These are phyloP conservation scores for Chymomyza costata DNA, from an alignment of 1,140 invertebrate genomes.

Conservation along the genomic window DNA sequence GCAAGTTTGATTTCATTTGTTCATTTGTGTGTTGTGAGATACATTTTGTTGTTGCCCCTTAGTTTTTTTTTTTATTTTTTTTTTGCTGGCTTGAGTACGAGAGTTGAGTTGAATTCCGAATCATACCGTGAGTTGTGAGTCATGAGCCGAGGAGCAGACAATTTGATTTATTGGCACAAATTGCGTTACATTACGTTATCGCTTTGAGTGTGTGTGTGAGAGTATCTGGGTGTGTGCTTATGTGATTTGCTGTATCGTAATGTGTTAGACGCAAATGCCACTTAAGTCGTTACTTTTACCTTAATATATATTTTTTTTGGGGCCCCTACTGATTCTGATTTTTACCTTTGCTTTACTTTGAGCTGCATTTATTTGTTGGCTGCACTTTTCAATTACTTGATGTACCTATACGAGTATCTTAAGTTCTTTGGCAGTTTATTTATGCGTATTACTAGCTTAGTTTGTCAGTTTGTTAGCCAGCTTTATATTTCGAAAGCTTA, in stretches of 20 bases:
- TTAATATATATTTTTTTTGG: constrained; percentile 29
- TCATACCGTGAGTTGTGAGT: background rate
- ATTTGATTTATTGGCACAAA: constrained; percentile 71
- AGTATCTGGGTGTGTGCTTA: constrained; percentile 11
- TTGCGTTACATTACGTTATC: constrained; percentile 69
- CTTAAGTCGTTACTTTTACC: constrained; percentile 25
- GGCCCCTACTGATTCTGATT: too few relatives aligned
- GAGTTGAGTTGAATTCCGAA: background rate
- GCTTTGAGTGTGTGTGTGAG: constrained; percentile 46
- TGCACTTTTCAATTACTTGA: constrained; percentile 62
- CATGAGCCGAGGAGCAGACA: constrained; percentile 35
- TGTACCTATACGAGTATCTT: constrained; percentile 8
- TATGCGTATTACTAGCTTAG: too few relatives aligned
- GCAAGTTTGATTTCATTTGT: constrained; percentile 58
- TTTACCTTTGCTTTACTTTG: constrained; percentile 2
- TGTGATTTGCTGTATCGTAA: background rate
- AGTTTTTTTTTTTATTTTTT: constrained; percentile 26
- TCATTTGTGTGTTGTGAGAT: constrained; percentile 15
- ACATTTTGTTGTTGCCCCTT: constrained; percentile 3
- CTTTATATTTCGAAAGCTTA: too few relatives aligned
- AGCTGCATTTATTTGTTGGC: background rate
- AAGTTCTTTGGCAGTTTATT: too few relatives aligned
- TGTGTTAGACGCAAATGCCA: constrained; percentile 9
- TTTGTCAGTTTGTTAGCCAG: too few relatives aligned
- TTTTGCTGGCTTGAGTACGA: background rate